These are phyloP conservation scores for Aphidius gifuensis DNA, from an alignment of 1,140 invertebrate genomes.

Conservation along the genomic window DNA sequence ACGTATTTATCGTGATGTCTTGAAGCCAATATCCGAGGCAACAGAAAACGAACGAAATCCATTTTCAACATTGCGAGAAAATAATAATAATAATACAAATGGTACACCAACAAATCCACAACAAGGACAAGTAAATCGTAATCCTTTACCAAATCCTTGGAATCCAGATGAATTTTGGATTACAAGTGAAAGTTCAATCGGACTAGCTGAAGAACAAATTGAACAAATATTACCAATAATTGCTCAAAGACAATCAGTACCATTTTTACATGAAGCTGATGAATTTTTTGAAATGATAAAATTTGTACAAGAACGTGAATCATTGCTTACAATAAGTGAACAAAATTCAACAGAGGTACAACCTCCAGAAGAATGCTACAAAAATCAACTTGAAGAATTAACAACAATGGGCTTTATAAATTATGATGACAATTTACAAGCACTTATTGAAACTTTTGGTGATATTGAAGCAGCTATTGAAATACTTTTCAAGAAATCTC, in stretches of 20 bases:
- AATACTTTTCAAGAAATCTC: conserved; percentile 57
- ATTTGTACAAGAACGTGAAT: conserved; percentile 89
- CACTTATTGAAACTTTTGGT: conserved; percentile 92
- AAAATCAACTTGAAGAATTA: conserved; percentile 92
- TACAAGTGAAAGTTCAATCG: conserved; percentile 28
- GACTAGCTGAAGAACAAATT: conserved; percentile 14
- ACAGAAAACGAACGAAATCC: conserved; percentile 87
- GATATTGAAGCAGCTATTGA: conserved; percentile 98
- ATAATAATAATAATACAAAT: conserved; percentile 43
- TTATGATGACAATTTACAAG: conserved; percentile 96
- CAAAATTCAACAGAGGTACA: conserved; percentile 26
- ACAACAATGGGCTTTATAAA: conserved; percentile 97
- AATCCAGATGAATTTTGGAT: conserved; percentile 42
- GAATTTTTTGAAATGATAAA: conserved; percentile 63
- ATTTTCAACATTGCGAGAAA: conserved; percentile 80
- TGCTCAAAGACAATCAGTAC: conserved; percentile 27
- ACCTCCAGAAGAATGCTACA: conserved; percentile 95
- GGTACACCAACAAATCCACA: conserved; percentile 62
- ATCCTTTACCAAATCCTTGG: conserved; percentile 98
- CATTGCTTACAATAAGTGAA: conserved; percentile 49
- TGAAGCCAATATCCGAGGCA: conserved; percentile 97
- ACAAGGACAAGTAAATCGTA: conserved; percentile 89
- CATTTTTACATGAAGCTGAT: conserved; percentile 45
- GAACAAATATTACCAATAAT: conserved; percentile 37
- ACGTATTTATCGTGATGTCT: conserved; percentile 96